Evolutionary conservation across 2,888 invertebrate species (phyloP).

Genomic region (Bellardia pandia): DNA sequence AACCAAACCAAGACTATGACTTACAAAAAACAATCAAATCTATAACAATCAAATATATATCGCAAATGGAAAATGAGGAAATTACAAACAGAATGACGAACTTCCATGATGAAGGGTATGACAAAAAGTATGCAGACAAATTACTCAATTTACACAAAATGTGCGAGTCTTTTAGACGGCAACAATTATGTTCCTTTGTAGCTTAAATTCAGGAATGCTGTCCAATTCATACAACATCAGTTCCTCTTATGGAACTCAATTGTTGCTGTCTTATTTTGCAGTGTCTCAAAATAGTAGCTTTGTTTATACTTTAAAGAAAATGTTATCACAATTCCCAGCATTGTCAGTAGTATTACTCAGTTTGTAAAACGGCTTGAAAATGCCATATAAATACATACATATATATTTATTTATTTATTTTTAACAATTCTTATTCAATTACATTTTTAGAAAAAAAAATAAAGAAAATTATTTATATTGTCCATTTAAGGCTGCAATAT

Average conservation of each 20-base stretch:
- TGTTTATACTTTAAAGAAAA: background rate
- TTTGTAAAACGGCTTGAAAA: constrained; percentile 2
- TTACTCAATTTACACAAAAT: background rate
- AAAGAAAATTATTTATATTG: constrained; percentile 13
- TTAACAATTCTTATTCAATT: constrained; percentile 52
- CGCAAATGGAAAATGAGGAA: too few relatives aligned
- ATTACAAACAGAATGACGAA: too few relatives aligned
- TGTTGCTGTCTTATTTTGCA: constrained; percentile 43
- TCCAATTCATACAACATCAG: constrained; percentile 36
- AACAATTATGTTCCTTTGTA: constrained; percentile 42
- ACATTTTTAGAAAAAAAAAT: constrained; percentile 21
- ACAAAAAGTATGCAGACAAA: too few relatives aligned
- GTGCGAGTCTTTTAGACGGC: constrained; percentile 13
- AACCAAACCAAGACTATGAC: too few relatives aligned
- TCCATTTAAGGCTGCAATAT: constrained; percentile 47
- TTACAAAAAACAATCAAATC: too few relatives aligned
- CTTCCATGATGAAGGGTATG: too few relatives aligned
- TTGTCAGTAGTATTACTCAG: constrained; percentile 35
- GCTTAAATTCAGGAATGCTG: constrained; percentile 48
- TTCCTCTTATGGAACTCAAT: constrained; percentile 61
- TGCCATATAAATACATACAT: constrained; percentile 11
- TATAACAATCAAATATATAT: too few relatives aligned
- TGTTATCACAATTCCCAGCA: constrained; percentile 13
- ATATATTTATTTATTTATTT: background rate
- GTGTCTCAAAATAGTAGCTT: background rate